A percentile compares a stretch with the other conserved stretches of the same genome.
phyloP scores from a whole-genome alignment of 2,797 vertebrate species.

The Poeciliopsis presidionis region DNA sequence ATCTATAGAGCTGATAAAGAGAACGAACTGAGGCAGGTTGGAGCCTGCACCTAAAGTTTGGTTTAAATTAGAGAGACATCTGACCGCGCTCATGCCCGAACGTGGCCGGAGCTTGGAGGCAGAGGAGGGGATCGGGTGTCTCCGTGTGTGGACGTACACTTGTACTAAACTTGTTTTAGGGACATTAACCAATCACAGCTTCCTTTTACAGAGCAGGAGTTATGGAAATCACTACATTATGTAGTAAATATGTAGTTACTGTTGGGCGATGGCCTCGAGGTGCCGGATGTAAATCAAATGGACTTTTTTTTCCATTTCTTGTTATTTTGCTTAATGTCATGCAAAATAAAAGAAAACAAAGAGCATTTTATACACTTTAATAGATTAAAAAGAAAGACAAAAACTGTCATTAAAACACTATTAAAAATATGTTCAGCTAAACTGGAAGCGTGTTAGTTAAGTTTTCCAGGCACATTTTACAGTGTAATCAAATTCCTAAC shows the following conservation, averaged over 20 bases:
- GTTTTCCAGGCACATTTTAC: no score
- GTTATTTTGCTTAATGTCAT: no score
- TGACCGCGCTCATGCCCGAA: constrained; percentile 80
- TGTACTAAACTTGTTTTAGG: background rate
- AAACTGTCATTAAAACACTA: background rate
- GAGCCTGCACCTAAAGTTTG: constrained; percentile 81
- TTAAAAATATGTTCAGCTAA: background rate
- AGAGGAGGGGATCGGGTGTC: constrained; percentile 79
- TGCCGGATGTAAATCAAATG: background rate
- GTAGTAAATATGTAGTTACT: background rate
- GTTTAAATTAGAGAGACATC: constrained; percentile 82
- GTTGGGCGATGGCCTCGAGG: background rate
- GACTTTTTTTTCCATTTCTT: no score
- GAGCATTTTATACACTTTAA: no score
- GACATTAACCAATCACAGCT: background rate
- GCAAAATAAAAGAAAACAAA: no score
- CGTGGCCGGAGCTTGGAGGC: constrained; percentile 57
- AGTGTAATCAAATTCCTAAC: no score
- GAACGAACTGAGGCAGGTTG: constrained; percentile 75
- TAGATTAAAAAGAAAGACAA: no score
- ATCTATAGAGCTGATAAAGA: constrained; percentile 89
- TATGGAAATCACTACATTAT: background rate
- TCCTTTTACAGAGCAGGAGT: constrained; percentile 4
- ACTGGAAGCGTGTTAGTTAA: background rate
- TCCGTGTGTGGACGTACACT: constrained; percentile 28